Evolutionary conservation across 2,888 invertebrate genomes (phyloP).

Genomic region (Pycnomerus fuliginosus): DNA sequence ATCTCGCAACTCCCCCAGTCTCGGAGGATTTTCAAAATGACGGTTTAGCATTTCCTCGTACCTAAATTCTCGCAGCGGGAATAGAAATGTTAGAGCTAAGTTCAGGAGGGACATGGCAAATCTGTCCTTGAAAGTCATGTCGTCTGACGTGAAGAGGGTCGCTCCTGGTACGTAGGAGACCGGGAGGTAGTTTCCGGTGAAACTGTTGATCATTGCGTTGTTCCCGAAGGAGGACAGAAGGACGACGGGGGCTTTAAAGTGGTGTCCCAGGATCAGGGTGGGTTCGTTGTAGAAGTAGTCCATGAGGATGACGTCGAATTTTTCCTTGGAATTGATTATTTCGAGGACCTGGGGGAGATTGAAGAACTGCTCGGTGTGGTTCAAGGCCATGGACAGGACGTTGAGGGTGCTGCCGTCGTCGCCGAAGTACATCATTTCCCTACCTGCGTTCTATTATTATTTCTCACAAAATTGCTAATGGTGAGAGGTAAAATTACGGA

Average conservation of each 20-base stretch:
- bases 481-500: too few species aligned
- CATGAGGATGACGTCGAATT: slow-evolving; percentile 38
- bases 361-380: background rate
- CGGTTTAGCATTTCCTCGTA: slow-evolving; percentile 29
- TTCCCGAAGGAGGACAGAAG: slow-evolving; percentile 38
- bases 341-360: too few species aligned
- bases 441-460: background rate
- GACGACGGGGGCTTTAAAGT: slow-evolving; percentile 44
- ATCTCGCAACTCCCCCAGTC: slow-evolving; percentile 30
- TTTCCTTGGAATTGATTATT: background rate
- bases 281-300: slow-evolving; percentile 44
- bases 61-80: slow-evolving; percentile 4
- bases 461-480: background rate
- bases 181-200: slow-evolving; percentile 42
- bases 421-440: background rate
- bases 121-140: slow-evolving; percentile 45
- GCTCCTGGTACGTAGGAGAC: slow-evolving; percentile 43
- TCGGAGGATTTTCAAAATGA: slow-evolving; percentile 36
- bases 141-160: slow-evolving; percentile 34
- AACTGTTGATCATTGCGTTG: slow-evolving; percentile 33
- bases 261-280: slow-evolving; percentile 42
- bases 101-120: slow-evolving; percentile 34
- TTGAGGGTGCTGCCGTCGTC: too few species aligned
- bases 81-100: slow-evolving; percentile 5
- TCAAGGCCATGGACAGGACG: background rate